Conservation (phyloP, 92 coral and sea anemone genomes). For the Virgularia gustaviana region DNA sequence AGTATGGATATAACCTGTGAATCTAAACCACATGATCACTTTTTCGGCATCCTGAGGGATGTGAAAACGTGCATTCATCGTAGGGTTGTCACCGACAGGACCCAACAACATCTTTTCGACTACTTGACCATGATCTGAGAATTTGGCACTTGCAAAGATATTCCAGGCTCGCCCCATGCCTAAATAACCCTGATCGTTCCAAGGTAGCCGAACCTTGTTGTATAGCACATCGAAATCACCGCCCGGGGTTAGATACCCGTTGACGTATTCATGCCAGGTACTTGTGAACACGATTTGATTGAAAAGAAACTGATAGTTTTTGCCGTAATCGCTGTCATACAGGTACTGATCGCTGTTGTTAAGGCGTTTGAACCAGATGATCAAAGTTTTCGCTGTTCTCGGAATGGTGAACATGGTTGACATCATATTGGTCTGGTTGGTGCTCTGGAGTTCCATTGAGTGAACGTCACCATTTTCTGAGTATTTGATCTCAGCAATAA, state of each 20-base stretch:
- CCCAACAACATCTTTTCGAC: constrained; percentile 9
- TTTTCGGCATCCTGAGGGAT: constrained; percentile 17
- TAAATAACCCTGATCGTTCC: neutral
- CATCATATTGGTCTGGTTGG: neutral
- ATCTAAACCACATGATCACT: constrained; percentile 21
- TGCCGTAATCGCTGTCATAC: neutral
- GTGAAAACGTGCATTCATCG: constrained; percentile 11
- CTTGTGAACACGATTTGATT: constrained; percentile 25
- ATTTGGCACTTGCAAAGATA: constrained; percentile 20
- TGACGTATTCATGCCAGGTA: constrained; percentile 16
- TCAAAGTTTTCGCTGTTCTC: neutral
- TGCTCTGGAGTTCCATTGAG: constrained; percentile 1
- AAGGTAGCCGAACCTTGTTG: neutral
- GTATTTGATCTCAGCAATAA: constrained; percentile 22
- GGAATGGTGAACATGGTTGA: constrained; percentile 3
- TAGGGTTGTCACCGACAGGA: constrained; percentile 14
- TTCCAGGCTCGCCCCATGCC: constrained; percentile 30
- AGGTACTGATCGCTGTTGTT: neutral
- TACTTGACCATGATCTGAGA: constrained; percentile 14
- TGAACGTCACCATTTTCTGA: constrained; percentile 6
- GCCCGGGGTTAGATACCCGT: constrained; percentile 7
- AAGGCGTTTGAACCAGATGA: constrained; percentile 7
- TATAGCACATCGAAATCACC: constrained; percentile 19
- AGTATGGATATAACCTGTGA: neutral
- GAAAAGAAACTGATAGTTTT: constrained; percentile 7